Conservation (phyloP, 2,113 vertebrate species). For the Echinops telfairi region DNA sequence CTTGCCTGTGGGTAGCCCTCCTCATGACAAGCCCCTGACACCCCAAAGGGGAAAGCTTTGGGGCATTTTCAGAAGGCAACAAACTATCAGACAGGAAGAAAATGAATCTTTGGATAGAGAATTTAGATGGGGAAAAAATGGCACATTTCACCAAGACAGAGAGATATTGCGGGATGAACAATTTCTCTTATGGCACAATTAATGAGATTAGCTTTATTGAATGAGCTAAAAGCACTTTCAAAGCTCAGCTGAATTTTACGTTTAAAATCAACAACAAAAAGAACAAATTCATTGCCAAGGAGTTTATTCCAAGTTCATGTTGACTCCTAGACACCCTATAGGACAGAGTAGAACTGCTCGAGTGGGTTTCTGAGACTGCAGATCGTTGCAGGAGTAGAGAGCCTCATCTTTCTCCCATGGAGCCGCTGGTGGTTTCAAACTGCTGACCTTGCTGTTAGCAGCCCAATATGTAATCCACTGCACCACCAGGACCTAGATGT, state of each 20-base stretch:
- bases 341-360: no score
- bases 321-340: no score
- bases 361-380: no score
- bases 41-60: neutral
- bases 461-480: no score
- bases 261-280: neutral
- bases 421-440: no score
- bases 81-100: neutral
- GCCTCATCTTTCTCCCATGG: no score
- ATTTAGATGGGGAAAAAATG: conserved; percentile 26
- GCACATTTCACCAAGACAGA: neutral
- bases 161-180: neutral
- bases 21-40: no score
- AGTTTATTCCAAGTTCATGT: no score
- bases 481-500: neutral
- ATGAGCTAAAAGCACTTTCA: neutral
- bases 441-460: no score
- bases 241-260: conserved; percentile 48
- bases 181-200: conserved; percentile 35
- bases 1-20: neutral
- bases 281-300: no score
- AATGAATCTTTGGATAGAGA: conserved; percentile 1
- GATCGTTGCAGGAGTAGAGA: no score
- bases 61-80: neutral
- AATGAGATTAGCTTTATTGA: neutral